Base-by-base conservation (phyloP, 2,113 vertebrate genomes). In the Rhagologus leucostigma region DNA sequence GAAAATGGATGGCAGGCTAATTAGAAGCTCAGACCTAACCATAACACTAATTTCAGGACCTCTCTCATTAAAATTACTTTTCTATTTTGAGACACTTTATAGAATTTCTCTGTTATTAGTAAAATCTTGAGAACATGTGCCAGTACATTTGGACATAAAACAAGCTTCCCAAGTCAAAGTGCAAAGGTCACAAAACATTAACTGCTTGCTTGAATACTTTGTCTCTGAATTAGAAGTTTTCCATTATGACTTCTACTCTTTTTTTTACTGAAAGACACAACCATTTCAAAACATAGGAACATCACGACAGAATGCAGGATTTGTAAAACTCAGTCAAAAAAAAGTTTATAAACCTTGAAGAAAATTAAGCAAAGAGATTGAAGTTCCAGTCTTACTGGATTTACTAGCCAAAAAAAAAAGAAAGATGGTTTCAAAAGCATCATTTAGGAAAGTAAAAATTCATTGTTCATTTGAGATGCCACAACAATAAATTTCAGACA, bases 11-110 rank as follows among this genome's bases (percentile, higher is more conserved):
- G 57, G 42, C 15, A 70, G 47, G 24, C 30, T 95, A 97, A 96
- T 96, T 92, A 96, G 69, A 97, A 97, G 56, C 76, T 97, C 88
- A 82, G 87, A 89, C 64, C 62, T 93, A 89, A 96, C 80, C 87
- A 75, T 39, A 92, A 91, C 46, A 87, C 69, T 91, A 68, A 82
- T 95, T 96, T 79, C 59, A 96, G 80, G 73, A 94, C 55, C 82
- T 82, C 47, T 70, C 75, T 90, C 84, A 87, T 78, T 89, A 82
- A 92, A 96, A 7, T 62, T 50, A 50, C 67, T 87, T 93, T 89
- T 83, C 76, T 96, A 76, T 94, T 97, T 95, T 95, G 57, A 93
- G 75, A 52, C 10, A 78, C 13, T 53, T 42, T 23, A 68, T 18
- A 74, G 71, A 74, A 37, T 62, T 70, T 71, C 29, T 79, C 67